phyloP scores from a whole-genome alignment of 23 tunicate genomes.

The Trididemnum nubilum region DNA sequence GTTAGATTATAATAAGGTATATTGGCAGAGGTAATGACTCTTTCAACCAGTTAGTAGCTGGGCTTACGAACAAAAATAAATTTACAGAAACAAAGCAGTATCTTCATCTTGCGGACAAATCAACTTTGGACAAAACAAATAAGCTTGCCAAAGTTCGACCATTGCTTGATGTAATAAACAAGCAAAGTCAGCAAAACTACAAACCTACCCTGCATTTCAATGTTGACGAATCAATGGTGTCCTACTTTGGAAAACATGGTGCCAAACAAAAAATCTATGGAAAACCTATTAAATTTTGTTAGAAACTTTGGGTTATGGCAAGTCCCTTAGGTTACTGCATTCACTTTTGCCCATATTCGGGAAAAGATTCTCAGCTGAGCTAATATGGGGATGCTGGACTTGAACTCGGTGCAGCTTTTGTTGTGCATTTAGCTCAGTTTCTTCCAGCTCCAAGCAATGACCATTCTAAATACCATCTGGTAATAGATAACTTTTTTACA shows the following conservation, averaged over 20 bases:
- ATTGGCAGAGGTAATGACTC: slow-evolving; percentile 18
- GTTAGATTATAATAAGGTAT: too few species aligned
- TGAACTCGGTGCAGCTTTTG: slow-evolving; percentile 1
- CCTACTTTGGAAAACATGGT: slow-evolving; percentile 25
- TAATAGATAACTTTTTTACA: slow-evolving; percentile 30
- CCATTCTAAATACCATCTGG: slow-evolving; percentile 4
- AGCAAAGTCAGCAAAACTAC: slow-evolving; percentile 2
- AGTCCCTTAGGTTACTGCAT: slow-evolving; percentile 10
- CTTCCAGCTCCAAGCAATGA: neutral
- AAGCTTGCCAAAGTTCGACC: slow-evolving; percentile 27
- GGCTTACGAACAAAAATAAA: too few species aligned
- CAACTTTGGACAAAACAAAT: slow-evolving; percentile 19
- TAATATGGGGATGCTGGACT: neutral
- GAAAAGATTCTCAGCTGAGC: slow-evolving; percentile 13
- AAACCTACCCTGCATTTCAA: neutral
- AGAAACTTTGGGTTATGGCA: slow-evolving; percentile 14
- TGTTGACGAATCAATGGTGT: slow-evolving; percentile 39
- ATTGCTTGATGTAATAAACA: slow-evolving; percentile 14
- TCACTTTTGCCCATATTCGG: slow-evolving; percentile 11
- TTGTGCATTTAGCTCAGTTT: neutral
- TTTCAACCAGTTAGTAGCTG: too few species aligned
- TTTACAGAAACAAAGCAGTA: slow-evolving; percentile 14
- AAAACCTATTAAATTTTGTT: slow-evolving; percentile 24
- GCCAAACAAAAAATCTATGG: slow-evolving; percentile 22
- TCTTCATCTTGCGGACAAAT: slow-evolving; percentile 27